phyloP scores from a whole-genome alignment of 2,888 invertebrate species.

The Hyposoter dolosus region DNA sequence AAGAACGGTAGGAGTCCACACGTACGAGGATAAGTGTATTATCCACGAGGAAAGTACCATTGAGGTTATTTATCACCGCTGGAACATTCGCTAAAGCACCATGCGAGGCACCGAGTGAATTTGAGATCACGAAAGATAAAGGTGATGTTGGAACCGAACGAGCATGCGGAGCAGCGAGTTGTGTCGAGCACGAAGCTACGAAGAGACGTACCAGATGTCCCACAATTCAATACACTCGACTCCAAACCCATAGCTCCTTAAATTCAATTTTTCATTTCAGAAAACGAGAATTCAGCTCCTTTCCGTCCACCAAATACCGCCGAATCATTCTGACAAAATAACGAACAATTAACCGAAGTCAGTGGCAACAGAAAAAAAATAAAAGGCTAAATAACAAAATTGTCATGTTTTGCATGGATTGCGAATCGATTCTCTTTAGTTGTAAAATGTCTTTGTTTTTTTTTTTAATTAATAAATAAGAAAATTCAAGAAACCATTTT shows the following conservation, averaged over 20 bases:
- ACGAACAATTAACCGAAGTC: not conserved
- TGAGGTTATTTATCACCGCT: conserved; percentile 65
- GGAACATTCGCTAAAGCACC: conserved; percentile 54
- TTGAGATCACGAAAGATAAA: conserved; percentile 65
- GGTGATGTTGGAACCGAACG: conserved; percentile 51
- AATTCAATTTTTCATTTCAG: not conserved
- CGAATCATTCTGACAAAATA: not conserved
- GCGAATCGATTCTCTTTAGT: too few relatives aligned
- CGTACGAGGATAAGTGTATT: not conserved
- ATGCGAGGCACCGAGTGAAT: conserved; percentile 43
- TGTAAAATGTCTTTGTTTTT: too few relatives aligned
- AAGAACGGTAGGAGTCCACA: conserved; percentile 27
- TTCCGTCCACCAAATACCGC: not conserved
- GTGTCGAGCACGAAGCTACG: conserved; percentile 39
- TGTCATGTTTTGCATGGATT: too few relatives aligned
- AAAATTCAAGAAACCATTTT: too few relatives aligned
- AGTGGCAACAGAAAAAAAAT: not conserved
- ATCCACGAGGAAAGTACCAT: conserved; percentile 55
- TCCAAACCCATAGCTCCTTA: not conserved
- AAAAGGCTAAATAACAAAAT: not conserved
- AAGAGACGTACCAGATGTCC: conserved; percentile 1
- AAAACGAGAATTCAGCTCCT: not conserved
- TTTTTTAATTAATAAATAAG: too few relatives aligned
- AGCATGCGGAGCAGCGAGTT: conserved; percentile 42
- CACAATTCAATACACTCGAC: not conserved